Evolutionary conservation across 2,888 invertebrate genomes (phyloP), one percentile per base, ranked within the genome.

Genomic region (Phragmatobia fuliginosa): DNA sequence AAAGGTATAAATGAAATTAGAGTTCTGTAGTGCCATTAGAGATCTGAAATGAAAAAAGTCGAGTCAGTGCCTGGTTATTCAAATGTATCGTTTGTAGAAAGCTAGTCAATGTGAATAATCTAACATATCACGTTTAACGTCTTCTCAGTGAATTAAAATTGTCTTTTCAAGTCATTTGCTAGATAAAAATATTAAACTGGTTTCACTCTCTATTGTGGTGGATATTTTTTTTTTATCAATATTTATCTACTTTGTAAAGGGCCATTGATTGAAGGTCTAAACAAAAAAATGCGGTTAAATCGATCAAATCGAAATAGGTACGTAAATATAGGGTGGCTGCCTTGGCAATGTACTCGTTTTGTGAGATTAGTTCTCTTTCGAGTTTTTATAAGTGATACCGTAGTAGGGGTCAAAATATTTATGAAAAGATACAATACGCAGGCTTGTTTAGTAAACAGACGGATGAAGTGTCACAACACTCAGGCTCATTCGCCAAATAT

Each of bases 361-460:
- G 10, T 56, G 28, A 64, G 52, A 66, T 38, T 16, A 66, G 61
- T 52, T 36, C 31, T 36, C 14, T 36, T 36, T 52, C 56, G 28
- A 62, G 18, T 45, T 21, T n/a, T 21, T 21, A 36, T 49, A 25
- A 41, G 10, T 4, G 38, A 73, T 74, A 36, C 68, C 80, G 66
- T 77, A 75, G 89, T 89, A 88, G 80, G 77, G 83, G 83, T 75
- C 68, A 58, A 49, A 71, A 72, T 82, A 77, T 74, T 82, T 78
- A 78, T 79, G 83, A 80, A 76, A 79, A 73, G 73, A 74, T 76
- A 81, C 85, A 85, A 85, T 81, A 80, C 80, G 74, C 60, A 70
- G 67, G 70, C 67, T 75, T 89, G 87, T 91, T 92, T 92, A 79
- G 85, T 88, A 89, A 92, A 92, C 88, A 87, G 60, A 60, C 67